phyloP scores from a whole-genome alignment of 2,888 invertebrate species.

The Pseudanteris insignis region DNA sequence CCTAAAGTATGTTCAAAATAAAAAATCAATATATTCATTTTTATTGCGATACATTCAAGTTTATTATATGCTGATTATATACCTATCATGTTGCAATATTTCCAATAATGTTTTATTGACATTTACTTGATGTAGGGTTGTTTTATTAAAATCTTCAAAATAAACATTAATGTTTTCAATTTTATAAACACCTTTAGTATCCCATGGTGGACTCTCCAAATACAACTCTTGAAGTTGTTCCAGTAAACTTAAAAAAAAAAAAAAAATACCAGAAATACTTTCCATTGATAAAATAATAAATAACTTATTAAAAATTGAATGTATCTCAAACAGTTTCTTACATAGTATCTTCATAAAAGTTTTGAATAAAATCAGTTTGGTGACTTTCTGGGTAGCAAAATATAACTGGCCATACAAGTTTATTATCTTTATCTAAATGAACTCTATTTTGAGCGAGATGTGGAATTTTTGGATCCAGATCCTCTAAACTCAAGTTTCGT shows the following conservation, averaged over 20 bases:
- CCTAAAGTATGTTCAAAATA: conserved; percentile 59
- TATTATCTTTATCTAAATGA: conserved; percentile 70
- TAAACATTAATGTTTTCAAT: conserved; percentile 74
- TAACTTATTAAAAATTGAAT: conserved; percentile 50
- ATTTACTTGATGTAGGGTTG: conserved; percentile 71
- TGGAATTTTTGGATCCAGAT: conserved; percentile 74
- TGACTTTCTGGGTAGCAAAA: conserved; percentile 89
- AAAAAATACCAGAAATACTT: too few species aligned
- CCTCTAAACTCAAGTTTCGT: conserved; percentile 66
- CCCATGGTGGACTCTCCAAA: conserved; percentile 77
- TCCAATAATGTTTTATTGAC: conserved; percentile 70
- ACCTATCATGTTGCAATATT: conserved; percentile 71
- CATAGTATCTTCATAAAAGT: conserved; percentile 78
- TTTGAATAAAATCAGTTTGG: conserved; percentile 86
- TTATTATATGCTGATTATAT: conserved; percentile 52
- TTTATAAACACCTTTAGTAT: conserved; percentile 73
- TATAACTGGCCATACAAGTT: conserved; percentile 86
- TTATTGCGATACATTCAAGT: not conserved
- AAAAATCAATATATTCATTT: conserved; percentile 14
- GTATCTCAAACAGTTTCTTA: too few species aligned
- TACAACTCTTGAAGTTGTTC: conserved; percentile 76
- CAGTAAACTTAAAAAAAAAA: conserved; percentile 67
- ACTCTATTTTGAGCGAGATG: conserved; percentile 75
- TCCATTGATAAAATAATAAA: conserved; percentile 49
- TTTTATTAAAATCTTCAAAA: conserved; percentile 75